These are phyloP conservation scores for Enteromius treurensis DNA, from an alignment of 2,797 vertebrate species.

Conservation along the genomic window DNA sequence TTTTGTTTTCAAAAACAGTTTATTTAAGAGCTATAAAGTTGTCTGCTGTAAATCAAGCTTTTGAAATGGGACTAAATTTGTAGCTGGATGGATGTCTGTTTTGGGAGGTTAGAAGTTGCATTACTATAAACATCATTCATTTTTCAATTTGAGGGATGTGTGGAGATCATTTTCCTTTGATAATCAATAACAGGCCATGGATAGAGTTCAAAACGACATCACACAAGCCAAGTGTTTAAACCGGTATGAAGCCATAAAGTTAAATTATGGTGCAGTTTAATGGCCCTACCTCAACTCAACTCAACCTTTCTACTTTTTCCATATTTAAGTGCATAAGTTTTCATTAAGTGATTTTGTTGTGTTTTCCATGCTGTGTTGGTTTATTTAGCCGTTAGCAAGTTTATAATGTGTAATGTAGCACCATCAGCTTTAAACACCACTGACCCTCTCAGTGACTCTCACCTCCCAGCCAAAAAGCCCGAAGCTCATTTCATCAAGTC, in stretches of 20 bases:
- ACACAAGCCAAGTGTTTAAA: neutral
- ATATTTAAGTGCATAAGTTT: neutral
- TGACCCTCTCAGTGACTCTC: constrained; percentile 23
- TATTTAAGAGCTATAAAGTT: neutral
- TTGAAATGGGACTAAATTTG: neutral
- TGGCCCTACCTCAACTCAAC: too few relatives aligned
- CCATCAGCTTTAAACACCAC: neutral
- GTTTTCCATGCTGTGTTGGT: neutral
- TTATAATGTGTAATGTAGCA: constrained; percentile 14
- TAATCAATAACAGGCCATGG: neutral
- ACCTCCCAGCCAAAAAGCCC: constrained; percentile 11
- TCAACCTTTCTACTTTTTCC: neutral
- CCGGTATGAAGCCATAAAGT: neutral
- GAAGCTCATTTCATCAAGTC: constrained; percentile 31
- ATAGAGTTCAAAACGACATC: neutral
- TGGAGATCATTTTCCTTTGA: neutral
- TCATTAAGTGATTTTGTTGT: constrained; percentile 4
- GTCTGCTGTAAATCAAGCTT: neutral
- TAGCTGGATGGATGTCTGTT: neutral
- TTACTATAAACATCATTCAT: neutral
- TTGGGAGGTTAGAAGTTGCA: neutral
- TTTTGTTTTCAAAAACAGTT: neutral
- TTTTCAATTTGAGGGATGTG: neutral
- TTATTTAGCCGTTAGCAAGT: constrained; percentile 19
- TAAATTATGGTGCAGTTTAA: neutral